Conservation (phyloP, 2,113 vertebrate species). For the Eptatretus burgeri region DNA sequence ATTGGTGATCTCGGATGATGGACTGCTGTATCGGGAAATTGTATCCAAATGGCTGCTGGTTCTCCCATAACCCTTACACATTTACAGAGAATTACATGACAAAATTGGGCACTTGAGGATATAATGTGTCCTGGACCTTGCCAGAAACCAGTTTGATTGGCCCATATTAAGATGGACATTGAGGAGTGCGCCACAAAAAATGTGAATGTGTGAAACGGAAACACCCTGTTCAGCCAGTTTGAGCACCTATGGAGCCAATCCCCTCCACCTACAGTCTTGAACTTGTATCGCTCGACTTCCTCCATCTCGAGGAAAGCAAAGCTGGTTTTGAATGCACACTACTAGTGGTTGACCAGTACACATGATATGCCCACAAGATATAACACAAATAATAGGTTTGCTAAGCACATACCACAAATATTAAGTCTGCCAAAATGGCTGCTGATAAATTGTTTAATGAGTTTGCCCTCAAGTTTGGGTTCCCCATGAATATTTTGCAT, state of each 20-base stretch:
- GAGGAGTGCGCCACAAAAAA: conserved; percentile 7
- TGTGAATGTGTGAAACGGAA: conserved; percentile 10
- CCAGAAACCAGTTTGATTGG: conserved; percentile 9
- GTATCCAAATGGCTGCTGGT: conserved; percentile 7
- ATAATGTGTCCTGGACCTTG: conserved; percentile 9
- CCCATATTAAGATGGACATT: conserved; percentile 8
- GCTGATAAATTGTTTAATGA: no score
- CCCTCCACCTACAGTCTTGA: conserved; percentile 6
- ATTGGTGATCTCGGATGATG: conserved; percentile 8
- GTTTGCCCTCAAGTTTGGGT: no score
- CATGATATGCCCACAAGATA: not conserved
- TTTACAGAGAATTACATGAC: conserved; percentile 7
- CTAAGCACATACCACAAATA: no score
- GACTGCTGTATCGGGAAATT: conserved; percentile 10
- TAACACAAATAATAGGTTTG: no score
- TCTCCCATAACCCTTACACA: conserved; percentile 8
- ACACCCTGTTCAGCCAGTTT: not conserved
- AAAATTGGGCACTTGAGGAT: conserved; percentile 10
- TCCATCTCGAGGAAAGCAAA: conserved; percentile 10
- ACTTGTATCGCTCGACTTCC: conserved; percentile 9
- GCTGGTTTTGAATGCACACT: conserved; percentile 8
- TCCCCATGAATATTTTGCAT: no score
- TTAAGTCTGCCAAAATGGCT: no score
- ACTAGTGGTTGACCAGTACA: conserved; percentile 10
- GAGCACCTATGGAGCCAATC: conserved; percentile 5